A percentile compares a stretch with the other conserved stretches of the same genome.
Evolutionary conservation across 2,797 vertebrate genomes (phyloP).

Genomic region (Benthosema pterotum): DNA sequence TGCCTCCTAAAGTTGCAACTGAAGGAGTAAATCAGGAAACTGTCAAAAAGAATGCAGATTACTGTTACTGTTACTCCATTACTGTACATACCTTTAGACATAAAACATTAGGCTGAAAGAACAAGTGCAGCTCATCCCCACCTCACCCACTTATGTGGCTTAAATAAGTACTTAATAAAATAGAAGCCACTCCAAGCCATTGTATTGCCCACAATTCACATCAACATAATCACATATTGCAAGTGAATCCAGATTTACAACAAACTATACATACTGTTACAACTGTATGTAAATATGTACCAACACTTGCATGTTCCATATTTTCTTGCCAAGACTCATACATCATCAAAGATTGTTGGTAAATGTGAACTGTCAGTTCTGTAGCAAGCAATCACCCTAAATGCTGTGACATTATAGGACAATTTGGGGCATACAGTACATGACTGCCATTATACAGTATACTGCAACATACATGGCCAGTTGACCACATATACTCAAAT

Average conservation of each 20-base stretch:
- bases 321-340: neutral
- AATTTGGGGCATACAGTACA: constrained; percentile 1
- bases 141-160: too few relatives aligned
- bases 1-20: too few relatives aligned
- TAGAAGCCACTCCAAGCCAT: neutral
- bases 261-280: too few relatives aligned
- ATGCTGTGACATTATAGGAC: neutral
- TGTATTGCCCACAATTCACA: neutral
- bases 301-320: neutral
- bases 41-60: too few relatives aligned
- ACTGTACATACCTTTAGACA: too few relatives aligned
- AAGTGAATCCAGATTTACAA: neutral
- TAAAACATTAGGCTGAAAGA: too few relatives aligned
- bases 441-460: too few relatives aligned
- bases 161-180: neutral
- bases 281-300: neutral
- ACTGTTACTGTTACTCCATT: too few relatives aligned
- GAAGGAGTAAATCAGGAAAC: too few relatives aligned
- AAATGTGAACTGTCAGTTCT: neutral
- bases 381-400: neutral
- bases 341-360: neutral
- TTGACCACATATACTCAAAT: too few relatives aligned
- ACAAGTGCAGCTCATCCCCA: too few relatives aligned
- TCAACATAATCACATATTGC: neutral
- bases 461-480: too few relatives aligned